A percentile compares a stretch with the other conserved stretches of the same genome.
phyloP scores from a whole-genome alignment of 1,140 invertebrate species.

The Magallana gigas region DNA sequence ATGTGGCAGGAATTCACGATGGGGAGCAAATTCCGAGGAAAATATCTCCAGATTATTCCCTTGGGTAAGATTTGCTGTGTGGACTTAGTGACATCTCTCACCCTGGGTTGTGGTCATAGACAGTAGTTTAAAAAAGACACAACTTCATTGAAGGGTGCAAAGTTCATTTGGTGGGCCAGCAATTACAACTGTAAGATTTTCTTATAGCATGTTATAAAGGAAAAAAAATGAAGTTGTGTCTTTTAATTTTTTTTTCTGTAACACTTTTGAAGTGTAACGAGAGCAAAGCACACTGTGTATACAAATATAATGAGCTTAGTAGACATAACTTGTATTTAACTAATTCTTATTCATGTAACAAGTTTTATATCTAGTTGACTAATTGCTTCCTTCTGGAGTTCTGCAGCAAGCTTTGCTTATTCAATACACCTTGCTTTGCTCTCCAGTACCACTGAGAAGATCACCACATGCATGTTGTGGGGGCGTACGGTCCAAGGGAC shows the following conservation, averaged over 20 bases:
- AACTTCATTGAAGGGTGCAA: background rate
- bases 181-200: background rate
- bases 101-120: background rate
- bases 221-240: background rate
- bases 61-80: conserved; percentile 85
- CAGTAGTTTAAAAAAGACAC: background rate
- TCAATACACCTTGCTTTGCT: background rate
- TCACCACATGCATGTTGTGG: background rate
- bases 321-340: too few relatives aligned
- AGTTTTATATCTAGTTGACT: too few relatives aligned
- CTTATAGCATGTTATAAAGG: background rate
- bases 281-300: background rate
- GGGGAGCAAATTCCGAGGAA: conserved; percentile 98
- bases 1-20: conserved; percentile 99
- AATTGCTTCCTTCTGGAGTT: too few relatives aligned
- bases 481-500: background rate
- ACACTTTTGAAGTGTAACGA: background rate
- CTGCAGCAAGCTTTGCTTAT: too few relatives aligned
- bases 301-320: too few relatives aligned
- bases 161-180: background rate
- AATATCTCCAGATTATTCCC: conserved; percentile 94
- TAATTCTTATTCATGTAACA: too few relatives aligned
- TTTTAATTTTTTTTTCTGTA: background rate
- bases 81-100: background rate
- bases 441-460: background rate